Base-by-base conservation (phyloP, 2,888 invertebrate species). In the Lithosia quadra region DNA sequence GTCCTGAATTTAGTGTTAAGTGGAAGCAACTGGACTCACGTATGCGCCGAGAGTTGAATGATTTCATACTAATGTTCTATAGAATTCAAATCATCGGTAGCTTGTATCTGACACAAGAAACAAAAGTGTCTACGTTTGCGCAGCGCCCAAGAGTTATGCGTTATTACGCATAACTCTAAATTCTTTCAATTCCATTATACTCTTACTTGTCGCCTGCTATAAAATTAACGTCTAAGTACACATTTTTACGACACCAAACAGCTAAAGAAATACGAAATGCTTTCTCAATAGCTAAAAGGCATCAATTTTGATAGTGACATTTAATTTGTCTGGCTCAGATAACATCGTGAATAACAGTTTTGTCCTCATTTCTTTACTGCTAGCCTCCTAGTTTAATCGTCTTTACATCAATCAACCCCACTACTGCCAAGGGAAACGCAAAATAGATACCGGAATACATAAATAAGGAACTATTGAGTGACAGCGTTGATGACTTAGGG, bases 321-420 rank as follows among this genome's bases (percentile, higher is more conserved):
- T 60, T 60, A n/a, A 58, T 65, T 60, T 53, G 22, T 60, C 34
- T 53, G 53, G 59, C 11, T 55, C 15, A 53, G n/a, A 53, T 59
- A 68, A 58, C 58, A 68, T 61, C 18, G 36, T 56, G 61, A 58
- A n/a, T 65, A 57, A 58, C 65, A 28, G 53, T 33, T 28, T 65
- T 22, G 53, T 58, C 65, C 43, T 58, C 33, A 22, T 59, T 22
- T 49, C n/a, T 58, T 22, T 28, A 13, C 8, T 10, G 1, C n/a
- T 22, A 10, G 21, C 13, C 43, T 57, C 15, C 36, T n/a, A 56
- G 18, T 65, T 49, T 36, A 56, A n/a, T 39, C 10, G 49, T 22
- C 34, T 49, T 28, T 21, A 15, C 28, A 58, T 65, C 58, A 58
- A 58, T 65, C 49, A 65, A 33, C 65, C 15, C n/a, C 43, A 58